phyloP scores from a whole-genome alignment of 2,888 invertebrate species.

The Sarcophaga caerulescens region DNA sequence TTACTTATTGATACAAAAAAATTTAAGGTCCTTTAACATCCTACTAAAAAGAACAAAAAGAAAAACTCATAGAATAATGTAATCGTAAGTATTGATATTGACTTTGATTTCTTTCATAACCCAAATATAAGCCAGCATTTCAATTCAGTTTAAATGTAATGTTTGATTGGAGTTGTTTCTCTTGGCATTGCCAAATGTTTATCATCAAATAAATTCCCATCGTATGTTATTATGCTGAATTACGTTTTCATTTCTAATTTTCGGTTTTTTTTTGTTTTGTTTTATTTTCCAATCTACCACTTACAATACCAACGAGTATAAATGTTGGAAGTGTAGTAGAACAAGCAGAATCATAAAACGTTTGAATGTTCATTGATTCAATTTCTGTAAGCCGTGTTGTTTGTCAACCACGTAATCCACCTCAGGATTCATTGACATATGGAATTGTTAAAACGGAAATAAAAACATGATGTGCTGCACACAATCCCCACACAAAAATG shows the following conservation, averaged over 20 bases:
- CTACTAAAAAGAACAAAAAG: too few species aligned
- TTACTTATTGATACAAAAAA: too few species aligned
- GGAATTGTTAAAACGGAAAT: slow-evolving; percentile 37
- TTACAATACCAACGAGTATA: neutral
- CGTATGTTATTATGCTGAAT: slow-evolving; percentile 13
- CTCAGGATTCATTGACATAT: slow-evolving; percentile 42
- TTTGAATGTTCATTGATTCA: slow-evolving; percentile 42
- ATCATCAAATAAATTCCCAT: neutral
- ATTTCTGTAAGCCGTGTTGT: slow-evolving; percentile 45
- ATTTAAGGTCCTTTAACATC: too few species aligned
- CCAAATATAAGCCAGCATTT: neutral
- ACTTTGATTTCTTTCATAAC: too few species aligned
- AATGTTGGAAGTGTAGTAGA: neutral
- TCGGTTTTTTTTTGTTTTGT: neutral
- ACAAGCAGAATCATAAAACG: slow-evolving; percentile 15
- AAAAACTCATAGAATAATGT: too few species aligned
- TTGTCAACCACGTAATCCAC: slow-evolving; percentile 50
- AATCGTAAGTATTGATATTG: too few species aligned
- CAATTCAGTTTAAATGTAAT: neutral
- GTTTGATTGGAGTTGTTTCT: neutral
- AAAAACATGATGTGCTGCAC: slow-evolving; percentile 38
- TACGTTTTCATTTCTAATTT: neutral
- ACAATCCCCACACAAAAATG: neutral
- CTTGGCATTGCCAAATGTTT: slow-evolving; percentile 1
- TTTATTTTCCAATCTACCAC: neutral